These are phyloP conservation scores for Phoebastria nigripes DNA, from an alignment of 2,797 vertebrate species.

Conservation along the genomic window DNA sequence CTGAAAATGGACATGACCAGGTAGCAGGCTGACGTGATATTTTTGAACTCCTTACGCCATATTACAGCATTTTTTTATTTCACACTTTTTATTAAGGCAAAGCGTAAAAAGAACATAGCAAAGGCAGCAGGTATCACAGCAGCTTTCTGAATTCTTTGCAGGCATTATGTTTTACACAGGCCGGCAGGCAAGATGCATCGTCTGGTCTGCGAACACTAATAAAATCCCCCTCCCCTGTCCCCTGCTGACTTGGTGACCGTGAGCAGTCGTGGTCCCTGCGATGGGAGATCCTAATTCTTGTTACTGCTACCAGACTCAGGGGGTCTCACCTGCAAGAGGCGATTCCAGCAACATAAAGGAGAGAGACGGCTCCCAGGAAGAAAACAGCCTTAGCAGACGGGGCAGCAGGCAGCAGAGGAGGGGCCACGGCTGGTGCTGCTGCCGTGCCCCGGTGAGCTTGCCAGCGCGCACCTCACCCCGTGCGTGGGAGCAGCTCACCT, in stretches of 20 bases:
- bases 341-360: background rate
- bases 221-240: rapidly evolving
- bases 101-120: background rate
- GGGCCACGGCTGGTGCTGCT: background rate
- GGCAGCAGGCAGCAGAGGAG: background rate
- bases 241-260: rapidly evolving
- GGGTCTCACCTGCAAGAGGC: background rate
- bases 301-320: background rate
- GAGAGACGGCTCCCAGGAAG: background rate
- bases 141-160: background rate
- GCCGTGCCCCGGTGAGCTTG: rapidly evolving
- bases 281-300: background rate
- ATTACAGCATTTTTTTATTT: background rate
- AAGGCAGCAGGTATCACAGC: background rate
- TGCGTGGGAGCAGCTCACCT: background rate
- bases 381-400: background rate
- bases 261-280: background rate
- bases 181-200: background rate
- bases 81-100: background rate
- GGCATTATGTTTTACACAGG: rapidly evolving
- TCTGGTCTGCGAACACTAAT: rapidly evolving
- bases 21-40: rapidly evolving
- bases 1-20: rapidly evolving
- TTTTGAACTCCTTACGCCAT: rapidly evolving
- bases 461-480: rapidly evolving